A percentile compares a stretch with the other conserved stretches of the same genome.
phyloP scores from a whole-genome alignment of 2,113 vertebrate species.

The Naja naja region DNA sequence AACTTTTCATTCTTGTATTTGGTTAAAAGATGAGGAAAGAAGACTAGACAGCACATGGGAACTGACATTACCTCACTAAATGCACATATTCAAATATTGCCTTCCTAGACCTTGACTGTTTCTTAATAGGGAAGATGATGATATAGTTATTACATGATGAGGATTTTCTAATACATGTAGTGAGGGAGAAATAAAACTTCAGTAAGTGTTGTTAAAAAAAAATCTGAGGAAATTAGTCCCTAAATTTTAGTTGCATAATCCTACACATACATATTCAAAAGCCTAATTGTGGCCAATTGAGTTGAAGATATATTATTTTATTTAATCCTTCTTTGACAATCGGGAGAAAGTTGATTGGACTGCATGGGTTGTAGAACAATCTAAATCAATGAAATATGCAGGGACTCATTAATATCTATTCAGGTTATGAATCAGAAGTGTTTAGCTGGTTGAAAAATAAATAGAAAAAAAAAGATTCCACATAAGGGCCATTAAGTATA shows the following conservation, averaged over 20 bases:
- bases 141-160: neutral
- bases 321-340: slow-evolving; percentile 51
- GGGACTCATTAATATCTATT: slow-evolving; percentile 66
- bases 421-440: slow-evolving; percentile 61
- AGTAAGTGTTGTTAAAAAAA: slow-evolving; percentile 8
- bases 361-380: slow-evolving; percentile 58
- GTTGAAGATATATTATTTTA: slow-evolving; percentile 4
- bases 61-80: neutral
- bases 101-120: neutral
- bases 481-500: slow-evolving; percentile 58
- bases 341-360: slow-evolving; percentile 18
- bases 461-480: slow-evolving; percentile 44
- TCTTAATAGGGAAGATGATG: neutral
- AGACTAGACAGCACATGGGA: neutral
- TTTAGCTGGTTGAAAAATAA: slow-evolving; percentile 53
- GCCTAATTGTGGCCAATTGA: slow-evolving; percentile 18
- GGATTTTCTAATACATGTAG: slow-evolving; percentile 9
- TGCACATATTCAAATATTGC: neutral
- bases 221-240: slow-evolving; percentile 1
- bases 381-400: slow-evolving; percentile 64
- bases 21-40: neutral
- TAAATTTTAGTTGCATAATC: neutral
- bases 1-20: neutral
- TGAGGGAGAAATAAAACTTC: neutral
- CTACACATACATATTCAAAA: neutral